phyloP scores from a whole-genome alignment of 2,113 vertebrate genomes.

The Hymenochirus boettgeri region DNA sequence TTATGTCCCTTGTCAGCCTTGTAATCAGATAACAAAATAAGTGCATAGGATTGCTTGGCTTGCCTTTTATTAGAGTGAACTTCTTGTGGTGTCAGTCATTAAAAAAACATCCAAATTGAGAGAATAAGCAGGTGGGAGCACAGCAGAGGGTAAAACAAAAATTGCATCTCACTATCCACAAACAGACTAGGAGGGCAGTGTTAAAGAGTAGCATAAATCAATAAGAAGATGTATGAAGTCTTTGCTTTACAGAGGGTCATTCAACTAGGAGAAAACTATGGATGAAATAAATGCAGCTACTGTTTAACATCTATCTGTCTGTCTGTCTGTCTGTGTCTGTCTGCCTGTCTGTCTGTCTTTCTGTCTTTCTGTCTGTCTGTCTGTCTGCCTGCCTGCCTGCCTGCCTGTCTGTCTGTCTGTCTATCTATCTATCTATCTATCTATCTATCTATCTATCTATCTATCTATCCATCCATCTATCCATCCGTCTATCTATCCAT shows the following conservation, averaged over 20 bases:
- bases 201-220: background rate
- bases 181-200: background rate
- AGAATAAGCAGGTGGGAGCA: background rate
- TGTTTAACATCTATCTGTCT: no score
- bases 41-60: conserved; percentile 9
- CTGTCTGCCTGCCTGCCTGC: no score
- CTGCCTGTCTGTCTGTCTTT: no score
- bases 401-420: no score
- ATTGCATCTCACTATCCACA: background rate
- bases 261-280: no score
- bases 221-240: background rate
- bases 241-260: background rate
- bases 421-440: no score
- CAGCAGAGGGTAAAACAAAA: background rate
- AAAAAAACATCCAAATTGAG: background rate
- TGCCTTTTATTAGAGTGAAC: conserved; percentile 37
- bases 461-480: no score
- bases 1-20: conserved; percentile 42
- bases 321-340: no score
- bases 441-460: no score
- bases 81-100: conserved; percentile 14
- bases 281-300: no score
- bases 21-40: conserved; percentile 44
- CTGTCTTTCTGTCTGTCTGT: no score
- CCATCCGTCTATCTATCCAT: no score